Conservation (phyloP, 1,140 invertebrate species). For the Drosophila novamexicana region DNA sequence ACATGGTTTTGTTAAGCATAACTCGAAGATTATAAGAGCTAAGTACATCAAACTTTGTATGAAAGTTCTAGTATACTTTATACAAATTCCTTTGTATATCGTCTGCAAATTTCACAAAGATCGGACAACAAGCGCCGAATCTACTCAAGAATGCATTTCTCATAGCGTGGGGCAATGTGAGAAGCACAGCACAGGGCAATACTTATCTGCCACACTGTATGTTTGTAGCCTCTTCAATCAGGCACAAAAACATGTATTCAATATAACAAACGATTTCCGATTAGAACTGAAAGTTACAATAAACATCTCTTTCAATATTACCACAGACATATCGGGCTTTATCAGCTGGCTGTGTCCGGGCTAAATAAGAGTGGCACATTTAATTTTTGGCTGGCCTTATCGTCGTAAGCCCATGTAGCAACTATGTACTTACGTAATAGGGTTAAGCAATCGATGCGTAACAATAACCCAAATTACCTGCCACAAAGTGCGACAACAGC, state of each 20-base stretch:
- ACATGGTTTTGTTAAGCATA: too few species aligned
- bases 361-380: slow-evolving; percentile 8
- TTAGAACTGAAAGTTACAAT: slow-evolving; percentile 3
- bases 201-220: too few species aligned
- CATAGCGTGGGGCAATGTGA: too few species aligned
- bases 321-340: neutral
- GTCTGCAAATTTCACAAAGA: too few species aligned
- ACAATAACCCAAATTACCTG: slow-evolving; percentile 50
- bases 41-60: too few species aligned
- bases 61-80: too few species aligned
- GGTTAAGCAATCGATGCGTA: slow-evolving; percentile 48
- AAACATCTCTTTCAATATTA: neutral
- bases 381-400: slow-evolving; percentile 22
- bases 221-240: too few species aligned
- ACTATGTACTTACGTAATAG: slow-evolving; percentile 30
- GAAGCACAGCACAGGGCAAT: too few species aligned
- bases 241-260: neutral
- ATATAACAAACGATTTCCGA: slow-evolving; percentile 1
- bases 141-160: too few species aligned
- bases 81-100: too few species aligned
- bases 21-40: too few species aligned
- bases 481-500: slow-evolving; percentile 9
- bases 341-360: neutral
- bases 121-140: too few species aligned
- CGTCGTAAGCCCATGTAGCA: slow-evolving; percentile 19